Percentiles rank a stretch among this genome's conserved stretches.
Evolutionary conservation across 2,113 vertebrate genomes (phyloP).

Genomic region (Indri indri): DNA sequence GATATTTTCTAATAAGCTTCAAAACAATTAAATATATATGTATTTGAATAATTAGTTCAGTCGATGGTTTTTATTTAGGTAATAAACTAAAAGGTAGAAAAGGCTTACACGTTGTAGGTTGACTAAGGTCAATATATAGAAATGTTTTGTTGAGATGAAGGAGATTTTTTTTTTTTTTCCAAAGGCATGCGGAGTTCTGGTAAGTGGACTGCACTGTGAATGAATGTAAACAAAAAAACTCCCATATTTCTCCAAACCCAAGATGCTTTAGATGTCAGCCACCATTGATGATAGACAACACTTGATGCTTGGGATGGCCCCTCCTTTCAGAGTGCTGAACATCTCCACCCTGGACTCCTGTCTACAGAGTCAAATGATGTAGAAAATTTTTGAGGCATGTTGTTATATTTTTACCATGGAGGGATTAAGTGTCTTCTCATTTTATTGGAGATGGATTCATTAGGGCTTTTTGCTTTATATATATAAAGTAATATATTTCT

Average conservation of each 20-base stretch:
- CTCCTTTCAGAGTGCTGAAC: neutral
- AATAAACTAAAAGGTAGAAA: neutral
- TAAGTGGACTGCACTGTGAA: neutral
- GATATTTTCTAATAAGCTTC: neutral
- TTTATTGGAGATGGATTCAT: neutral
- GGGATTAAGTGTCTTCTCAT: neutral
- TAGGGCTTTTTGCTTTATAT: neutral
- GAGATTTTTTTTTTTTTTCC: neutral
- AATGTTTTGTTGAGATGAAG: neutral
- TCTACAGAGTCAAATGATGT: neutral
- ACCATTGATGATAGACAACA: neutral
- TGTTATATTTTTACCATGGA: neutral
- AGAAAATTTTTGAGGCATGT: neutral
- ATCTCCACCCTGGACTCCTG: accelerated
- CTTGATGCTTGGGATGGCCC: neutral
- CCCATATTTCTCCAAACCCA: neutral
- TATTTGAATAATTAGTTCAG: neutral
- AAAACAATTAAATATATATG: neutral
- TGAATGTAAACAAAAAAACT: neutral
- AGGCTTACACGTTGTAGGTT: neutral
- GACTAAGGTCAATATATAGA: neutral
- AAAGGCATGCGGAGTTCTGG: neutral
- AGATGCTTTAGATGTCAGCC: neutral
- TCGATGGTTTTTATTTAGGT: neutral
- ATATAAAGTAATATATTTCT: neutral